Evolutionary conservation across 2,797 vertebrate genomes (phyloP).

Genomic region (Parotocinclus haroldoi): DNA sequence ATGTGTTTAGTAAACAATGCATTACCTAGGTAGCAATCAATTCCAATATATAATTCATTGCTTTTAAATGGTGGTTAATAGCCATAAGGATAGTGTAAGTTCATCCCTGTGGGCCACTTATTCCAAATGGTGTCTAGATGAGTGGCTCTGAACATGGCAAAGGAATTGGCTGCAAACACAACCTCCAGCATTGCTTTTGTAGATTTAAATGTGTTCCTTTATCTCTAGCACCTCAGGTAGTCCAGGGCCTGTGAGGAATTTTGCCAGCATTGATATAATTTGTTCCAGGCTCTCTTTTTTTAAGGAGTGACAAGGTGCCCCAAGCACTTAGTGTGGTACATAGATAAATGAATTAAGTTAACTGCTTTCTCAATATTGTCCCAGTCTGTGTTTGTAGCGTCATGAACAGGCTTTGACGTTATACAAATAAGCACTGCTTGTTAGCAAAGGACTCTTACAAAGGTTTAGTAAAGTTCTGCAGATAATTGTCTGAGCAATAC

Average conservation of each 20-base stretch:
- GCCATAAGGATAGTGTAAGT: slow-evolving; percentile 27
- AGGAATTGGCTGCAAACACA: not conserved
- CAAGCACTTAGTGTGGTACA: too few relatives aligned
- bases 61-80: slow-evolving; percentile 17
- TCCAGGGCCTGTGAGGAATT: not conserved
- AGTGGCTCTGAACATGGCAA: not conserved
- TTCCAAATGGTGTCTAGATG: not conserved
- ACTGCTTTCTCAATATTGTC: too few relatives aligned
- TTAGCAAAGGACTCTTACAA: too few relatives aligned
- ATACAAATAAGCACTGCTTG: not conserved
- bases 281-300: too few relatives aligned
- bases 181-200: not conserved
- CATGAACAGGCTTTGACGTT: too few relatives aligned
- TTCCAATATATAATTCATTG: slow-evolving; percentile 13
- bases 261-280: not conserved
- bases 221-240: not conserved
- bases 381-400: too few relatives aligned
- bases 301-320: too few relatives aligned
- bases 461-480: too few relatives aligned
- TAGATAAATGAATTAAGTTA: too few relatives aligned
- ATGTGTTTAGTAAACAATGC: slow-evolving; percentile 19
- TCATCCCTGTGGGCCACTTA: slow-evolving; percentile 14
- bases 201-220: not conserved
- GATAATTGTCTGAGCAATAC: not conserved
- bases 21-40: slow-evolving; percentile 1